Base-by-base conservation (phyloP, 2,888 invertebrate species). In the Acanthosoma haemorrhoidale region DNA sequence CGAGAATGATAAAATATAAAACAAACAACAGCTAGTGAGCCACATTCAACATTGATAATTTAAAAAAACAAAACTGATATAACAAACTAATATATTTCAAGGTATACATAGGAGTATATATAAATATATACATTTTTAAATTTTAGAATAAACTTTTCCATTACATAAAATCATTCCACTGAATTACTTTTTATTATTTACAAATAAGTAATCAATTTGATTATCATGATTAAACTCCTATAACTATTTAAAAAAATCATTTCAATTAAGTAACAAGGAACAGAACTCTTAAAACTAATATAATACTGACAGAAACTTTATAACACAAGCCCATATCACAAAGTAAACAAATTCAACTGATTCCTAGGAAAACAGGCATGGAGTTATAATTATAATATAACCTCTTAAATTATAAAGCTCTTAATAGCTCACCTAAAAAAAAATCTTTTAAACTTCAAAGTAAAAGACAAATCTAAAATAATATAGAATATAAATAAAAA, bases 291-390 rank as follows among this genome's bases (percentile, higher is more conserved):
- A 51, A 21, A 25, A 51, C 0, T 9, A 51, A 51, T 51, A n/a
- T 3, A n/a, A 25, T 51, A 51, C 51, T 51, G 29, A 51, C 5
- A 25, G 25, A 25, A 51, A n/a, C 21, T n/a, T 25, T 3, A 21
- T 43, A 25, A n/a, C 3, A 51, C 25, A 51, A 29, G 5, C 0
- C 25, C 29, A 51, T 51, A 51, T 51, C 51, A 51, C 25, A 51
- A 51, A 51, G 51, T 51, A 51, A 51, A 51, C 51, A 51, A 51
- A 51, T 25, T 51, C n/a, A 51, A 51, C 51, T 51, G 51, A 51
- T 51, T 51, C 51, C 29, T n/a, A 51, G 51, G 29, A 51, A 25
- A 25, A 51, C 1, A 51, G 51, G n/a, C 25, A 51, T 51, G 51
- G 8, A 51, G 51, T 6, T 25, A 25, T 21, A 51, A 51, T 51